Base-by-base conservation (phyloP, 2,113 vertebrate species). In the Xerus inauris region DNA sequence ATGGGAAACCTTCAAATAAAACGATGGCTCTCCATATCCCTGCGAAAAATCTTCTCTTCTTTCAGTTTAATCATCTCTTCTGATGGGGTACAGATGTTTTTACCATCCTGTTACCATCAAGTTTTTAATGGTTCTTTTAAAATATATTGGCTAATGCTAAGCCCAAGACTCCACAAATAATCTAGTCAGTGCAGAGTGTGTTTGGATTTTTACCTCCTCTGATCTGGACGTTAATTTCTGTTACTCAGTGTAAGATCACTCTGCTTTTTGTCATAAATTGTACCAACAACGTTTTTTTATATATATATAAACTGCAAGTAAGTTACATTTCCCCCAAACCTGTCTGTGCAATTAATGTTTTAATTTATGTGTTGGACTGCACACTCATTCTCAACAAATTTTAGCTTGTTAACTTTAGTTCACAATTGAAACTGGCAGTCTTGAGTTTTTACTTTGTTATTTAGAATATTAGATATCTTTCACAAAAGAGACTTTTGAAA, bases 361-460 rank as follows among this genome's bases (percentile, higher is more conserved):
- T 93, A 57, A 91, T 92, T 17, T 77, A 97, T 87, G n/a, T 26
- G 8, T 84, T 54, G 14, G 38, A 64, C 24, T 88, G 88, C 57
- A 90, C 19, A 64, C 81, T 54, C 83, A 82, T 87, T 77, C 17
- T 17, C 12, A 75, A 38, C 89, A 87, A 95, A 83, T 95, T 96
- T 67, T 14, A 92, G 47, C 51, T 81, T 89, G 57, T 94, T 96
- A 95, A 80, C 64, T 91, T 94, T 20, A 71, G 38, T 28, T 89
- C 30, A 83, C 57, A 80, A 24, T 80, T 96, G 65, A 80, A 95
- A 12, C 45, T 83, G 54, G 91, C 30, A 94, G 38, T 89, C 82
- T 84, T 90, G 92, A 87, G 85, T 76, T 91, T 95, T 96, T 92
- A 95, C 89, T 95, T 83, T n/a, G n/a, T 89, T 94, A 81, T 73